Conservation (phyloP, 2,113 vertebrate species). For the Chionis minor region DNA sequence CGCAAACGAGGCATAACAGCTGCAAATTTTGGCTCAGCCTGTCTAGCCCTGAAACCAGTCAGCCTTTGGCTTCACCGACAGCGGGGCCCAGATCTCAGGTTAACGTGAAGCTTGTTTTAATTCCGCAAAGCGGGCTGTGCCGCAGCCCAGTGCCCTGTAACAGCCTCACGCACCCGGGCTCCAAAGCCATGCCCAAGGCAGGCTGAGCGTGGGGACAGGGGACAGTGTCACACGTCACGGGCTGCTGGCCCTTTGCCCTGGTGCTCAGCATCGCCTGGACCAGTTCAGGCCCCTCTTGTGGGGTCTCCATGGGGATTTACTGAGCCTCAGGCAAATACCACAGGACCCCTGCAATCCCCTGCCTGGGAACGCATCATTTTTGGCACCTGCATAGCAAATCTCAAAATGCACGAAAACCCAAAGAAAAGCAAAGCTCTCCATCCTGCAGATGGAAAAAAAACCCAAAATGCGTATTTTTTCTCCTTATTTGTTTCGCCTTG, state of each 20-base stretch:
- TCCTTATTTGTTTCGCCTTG: not conserved
- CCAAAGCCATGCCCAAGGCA: not conserved
- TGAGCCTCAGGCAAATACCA: not conserved
- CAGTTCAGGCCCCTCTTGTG: fast-evolving
- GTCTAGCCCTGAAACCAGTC: not conserved
- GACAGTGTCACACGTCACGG: not conserved
- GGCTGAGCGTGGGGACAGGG: not conserved
- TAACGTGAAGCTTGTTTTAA: not conserved
- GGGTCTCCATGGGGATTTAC: not conserved
- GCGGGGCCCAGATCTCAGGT: not conserved
- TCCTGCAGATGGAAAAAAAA: not conserved
- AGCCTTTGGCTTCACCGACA: not conserved
- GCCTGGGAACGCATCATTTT: not conserved
- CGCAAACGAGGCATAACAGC: not conserved
- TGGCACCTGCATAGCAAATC: not conserved
- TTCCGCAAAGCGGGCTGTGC: not conserved
- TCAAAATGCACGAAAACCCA: not conserved
- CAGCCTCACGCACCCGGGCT: not conserved
- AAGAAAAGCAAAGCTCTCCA: not conserved
- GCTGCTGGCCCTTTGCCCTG: not conserved
- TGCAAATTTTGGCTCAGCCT: not conserved
- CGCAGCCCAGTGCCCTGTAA: not conserved
- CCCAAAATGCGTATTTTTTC: not conserved
- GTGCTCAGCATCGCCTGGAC: not conserved
- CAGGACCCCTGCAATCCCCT: not conserved